Percentiles rank a stretch among this genome's conserved stretches.
phyloP scores from a whole-genome alignment of 53 echinoderm and acorn worm genomes.

The Arbacia lixula region DNA sequence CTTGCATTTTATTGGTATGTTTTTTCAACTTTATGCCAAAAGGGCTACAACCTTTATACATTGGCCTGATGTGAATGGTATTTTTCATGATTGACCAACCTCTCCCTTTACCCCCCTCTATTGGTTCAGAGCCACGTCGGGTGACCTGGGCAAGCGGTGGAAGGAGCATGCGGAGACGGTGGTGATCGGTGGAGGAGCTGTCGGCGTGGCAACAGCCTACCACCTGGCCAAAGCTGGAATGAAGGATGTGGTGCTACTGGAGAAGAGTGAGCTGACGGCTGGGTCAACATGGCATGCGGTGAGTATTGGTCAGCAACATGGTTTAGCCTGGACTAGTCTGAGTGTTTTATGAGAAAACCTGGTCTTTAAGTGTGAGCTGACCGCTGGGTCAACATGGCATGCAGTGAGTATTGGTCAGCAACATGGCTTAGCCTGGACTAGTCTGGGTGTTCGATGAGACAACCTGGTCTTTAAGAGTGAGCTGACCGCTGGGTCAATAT shows the following conservation, averaged over 20 bases:
- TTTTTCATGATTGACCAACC: background rate
- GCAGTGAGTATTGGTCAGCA: slow-evolving; percentile 87
- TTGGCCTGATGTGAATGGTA: too few species aligned
- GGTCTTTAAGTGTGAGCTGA: slow-evolving; percentile 95
- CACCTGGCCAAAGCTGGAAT: slow-evolving; percentile 96
- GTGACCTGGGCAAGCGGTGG: slow-evolving; percentile 75
- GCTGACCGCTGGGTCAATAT: slow-evolving; percentile 95
- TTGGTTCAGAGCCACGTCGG: slow-evolving; percentile 32
- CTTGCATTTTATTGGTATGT: too few species aligned
- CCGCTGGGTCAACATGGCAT: slow-evolving; percentile 99
- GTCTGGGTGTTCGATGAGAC: too few species aligned
- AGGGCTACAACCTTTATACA: too few species aligned
- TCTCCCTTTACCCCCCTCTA: background rate
- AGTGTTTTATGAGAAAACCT: too few species aligned
- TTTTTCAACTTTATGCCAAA: too few species aligned
- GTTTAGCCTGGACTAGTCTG: too few species aligned
- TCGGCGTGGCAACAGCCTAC: slow-evolving; percentile 85
- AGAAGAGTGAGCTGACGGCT: slow-evolving; percentile 96
- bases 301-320: too few species aligned
- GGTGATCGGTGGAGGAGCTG: slow-evolving; percentile 89
- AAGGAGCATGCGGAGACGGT: slow-evolving; percentile 89
- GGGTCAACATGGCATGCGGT: slow-evolving; percentile 99
- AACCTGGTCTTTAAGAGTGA: too few species aligned
- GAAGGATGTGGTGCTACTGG: slow-evolving; percentile 96
- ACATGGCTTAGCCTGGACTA: too few species aligned